Base-by-base conservation (phyloP, 1,140 invertebrate species). In the Drosophila obscura region DNA sequence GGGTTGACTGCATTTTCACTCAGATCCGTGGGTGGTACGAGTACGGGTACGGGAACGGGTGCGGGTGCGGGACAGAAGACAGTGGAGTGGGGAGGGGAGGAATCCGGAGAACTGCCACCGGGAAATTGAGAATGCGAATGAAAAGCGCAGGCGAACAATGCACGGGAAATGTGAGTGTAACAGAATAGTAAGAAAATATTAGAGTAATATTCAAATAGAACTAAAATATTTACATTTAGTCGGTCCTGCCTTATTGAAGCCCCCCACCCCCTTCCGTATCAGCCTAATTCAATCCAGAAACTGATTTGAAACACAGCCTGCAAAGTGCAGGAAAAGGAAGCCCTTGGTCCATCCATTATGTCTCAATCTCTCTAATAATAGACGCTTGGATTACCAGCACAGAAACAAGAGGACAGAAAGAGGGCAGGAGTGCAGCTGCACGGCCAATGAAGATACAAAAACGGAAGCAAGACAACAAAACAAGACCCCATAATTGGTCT, bases 1-100 rank as follows among this genome's bases (percentile, higher is more conserved):
- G 63, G 77, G 58, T 80, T 77, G 56, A 62, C 65, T 66, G 72
- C 75, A 49, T 67, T 81, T 68, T 59, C 67, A 46, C 48, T 49
- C 44, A 68, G 67, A 69, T 51, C 39, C 43, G 45, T 16, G 19
- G 16, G 19, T 19, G 35, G 19, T 24, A 41, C 41, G 26, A 0
- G 19, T 1, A 19, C 19, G n/a, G n/a, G 2, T 5, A 13, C 3
- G 6, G 43, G 15, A 5, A 1, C 6, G 2, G 9, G 22, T 4
- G 5, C 0, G 15, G 22, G 46, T 7, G 13, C 5, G 60, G 9
- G 4, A 6, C 28, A 26, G 8, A 11, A 39, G 35, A 26, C 11
- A 19, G n/a, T 8, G 19, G 6, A 53, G 11, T 7, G 49, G 62
- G 9, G 31, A 11, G 31, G 4, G 31, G 3, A 35, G 31, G 26